Percentiles rank a stretch among this genome's conserved stretches.
Evolutionary conservation across 2,113 vertebrate genomes (phyloP).

Genomic region (Odocoileus hemionus): DNA sequence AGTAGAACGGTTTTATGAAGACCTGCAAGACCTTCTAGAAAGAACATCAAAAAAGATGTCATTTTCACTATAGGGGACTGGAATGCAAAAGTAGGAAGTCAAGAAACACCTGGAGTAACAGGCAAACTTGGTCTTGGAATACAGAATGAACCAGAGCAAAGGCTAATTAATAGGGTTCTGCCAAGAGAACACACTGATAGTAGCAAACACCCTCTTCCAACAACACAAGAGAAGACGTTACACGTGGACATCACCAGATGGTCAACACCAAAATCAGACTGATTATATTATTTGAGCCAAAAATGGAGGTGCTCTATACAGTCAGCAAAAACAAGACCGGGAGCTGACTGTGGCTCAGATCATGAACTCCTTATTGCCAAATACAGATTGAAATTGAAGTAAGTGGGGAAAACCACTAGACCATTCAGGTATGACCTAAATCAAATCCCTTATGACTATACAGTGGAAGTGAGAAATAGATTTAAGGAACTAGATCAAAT

Average conservation of each 20-base stretch:
- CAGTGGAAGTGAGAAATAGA: not conserved
- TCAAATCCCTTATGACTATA: not conserved
- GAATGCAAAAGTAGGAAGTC: not conserved
- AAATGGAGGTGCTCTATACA: not conserved
- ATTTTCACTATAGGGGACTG: not conserved
- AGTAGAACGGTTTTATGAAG: not conserved
- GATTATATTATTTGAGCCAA: not conserved
- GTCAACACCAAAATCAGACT: not conserved
- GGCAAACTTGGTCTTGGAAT: not conserved
- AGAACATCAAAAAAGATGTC: not conserved
- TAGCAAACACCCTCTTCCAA: too few relatives aligned
- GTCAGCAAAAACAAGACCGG: not conserved
- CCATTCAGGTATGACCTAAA: not conserved
- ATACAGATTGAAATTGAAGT: not conserved
- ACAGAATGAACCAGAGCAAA: not conserved
- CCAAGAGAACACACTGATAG: not conserved
- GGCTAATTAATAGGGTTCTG: not conserved
- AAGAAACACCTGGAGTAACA: not conserved
- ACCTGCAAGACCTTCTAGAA: not conserved
- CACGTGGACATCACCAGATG: not conserved
- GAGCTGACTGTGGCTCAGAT: not conserved
- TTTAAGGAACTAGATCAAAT: not conserved
- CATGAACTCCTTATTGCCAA: not conserved
- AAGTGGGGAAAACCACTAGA: not conserved
- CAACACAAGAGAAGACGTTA: too few relatives aligned